Conservation (phyloP, 2,113 vertebrate species). For the Donacobius atricapilla region DNA sequence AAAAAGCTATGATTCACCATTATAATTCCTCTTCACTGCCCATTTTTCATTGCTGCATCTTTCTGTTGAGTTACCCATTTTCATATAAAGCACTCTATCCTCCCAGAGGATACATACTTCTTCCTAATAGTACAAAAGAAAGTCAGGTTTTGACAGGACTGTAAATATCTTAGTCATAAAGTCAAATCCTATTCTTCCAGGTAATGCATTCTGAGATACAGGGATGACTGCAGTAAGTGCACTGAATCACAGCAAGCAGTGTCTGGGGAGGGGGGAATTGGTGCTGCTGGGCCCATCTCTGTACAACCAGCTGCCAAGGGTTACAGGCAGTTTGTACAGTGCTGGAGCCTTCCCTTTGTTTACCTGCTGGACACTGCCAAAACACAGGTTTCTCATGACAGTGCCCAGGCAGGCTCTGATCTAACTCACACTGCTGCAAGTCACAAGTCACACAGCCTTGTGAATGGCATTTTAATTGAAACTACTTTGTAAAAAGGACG, state of each 20-base stretch:
- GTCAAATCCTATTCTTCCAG: constrained; percentile 36
- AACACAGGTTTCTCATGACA: not conserved
- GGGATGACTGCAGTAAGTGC: not conserved
- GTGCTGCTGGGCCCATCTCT: not conserved
- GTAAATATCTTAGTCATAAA: constrained; percentile 55
- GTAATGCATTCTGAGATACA: not conserved
- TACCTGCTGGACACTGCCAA: not conserved
- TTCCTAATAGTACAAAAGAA: constrained; percentile 10
- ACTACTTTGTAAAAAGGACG: not conserved
- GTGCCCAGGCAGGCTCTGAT: not conserved
- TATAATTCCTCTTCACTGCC: constrained; percentile 9
- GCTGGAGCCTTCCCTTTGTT: not conserved
- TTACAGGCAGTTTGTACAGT: not conserved
- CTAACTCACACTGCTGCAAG: not conserved
- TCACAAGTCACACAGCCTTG: not conserved
- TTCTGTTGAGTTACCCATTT: constrained; percentile 31
- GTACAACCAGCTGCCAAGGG: not conserved
- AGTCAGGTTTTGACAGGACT: constrained; percentile 13
- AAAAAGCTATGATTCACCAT: not conserved
- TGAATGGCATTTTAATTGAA: not conserved
- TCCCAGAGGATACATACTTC: constrained; percentile 23
- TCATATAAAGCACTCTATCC: not conserved
- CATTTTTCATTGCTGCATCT: constrained; percentile 13
- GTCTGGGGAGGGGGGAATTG: not conserved
- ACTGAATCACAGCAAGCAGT: not conserved